phyloP scores from a whole-genome alignment of 2,797 vertebrate genomes.

The Poecilia velifera region DNA sequence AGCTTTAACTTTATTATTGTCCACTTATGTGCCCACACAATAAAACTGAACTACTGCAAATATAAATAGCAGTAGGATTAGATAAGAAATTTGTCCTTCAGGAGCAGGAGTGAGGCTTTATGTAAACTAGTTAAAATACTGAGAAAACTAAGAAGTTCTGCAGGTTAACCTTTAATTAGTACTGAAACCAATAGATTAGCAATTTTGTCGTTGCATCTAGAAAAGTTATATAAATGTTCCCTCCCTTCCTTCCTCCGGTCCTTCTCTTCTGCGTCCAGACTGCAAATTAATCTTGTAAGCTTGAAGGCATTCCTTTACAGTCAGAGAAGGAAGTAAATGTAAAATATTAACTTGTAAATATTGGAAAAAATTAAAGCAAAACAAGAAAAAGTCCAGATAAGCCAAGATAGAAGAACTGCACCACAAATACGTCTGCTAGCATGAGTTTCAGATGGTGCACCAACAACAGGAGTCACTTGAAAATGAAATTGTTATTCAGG shows the following conservation, averaged over 20 bases:
- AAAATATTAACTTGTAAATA: background rate
- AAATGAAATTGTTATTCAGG: background rate
- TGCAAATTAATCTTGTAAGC: background rate
- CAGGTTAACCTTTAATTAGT: background rate
- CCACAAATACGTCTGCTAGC: background rate
- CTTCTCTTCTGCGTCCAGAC: background rate
- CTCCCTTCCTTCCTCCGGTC: background rate
- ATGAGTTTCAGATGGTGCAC: background rate
- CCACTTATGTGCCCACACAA: background rate
- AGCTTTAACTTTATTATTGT: background rate
- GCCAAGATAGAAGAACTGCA: background rate
- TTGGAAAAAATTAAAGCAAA: background rate
- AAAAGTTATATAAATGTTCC: too few relatives aligned
- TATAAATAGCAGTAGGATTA: background rate
- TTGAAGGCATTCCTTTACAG: background rate
- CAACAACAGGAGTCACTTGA: background rate
- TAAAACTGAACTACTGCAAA: background rate
- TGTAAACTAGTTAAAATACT: background rate
- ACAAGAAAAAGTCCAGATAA: background rate
- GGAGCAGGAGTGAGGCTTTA: background rate
- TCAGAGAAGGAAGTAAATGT: background rate
- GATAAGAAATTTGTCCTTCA: constrained; percentile 2
- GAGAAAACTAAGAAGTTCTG: background rate
- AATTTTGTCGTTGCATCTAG: background rate
- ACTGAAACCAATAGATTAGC: background rate